Conservation (phyloP, 1,140 invertebrate genomes). For the Aphaenogaster floridana region DNA sequence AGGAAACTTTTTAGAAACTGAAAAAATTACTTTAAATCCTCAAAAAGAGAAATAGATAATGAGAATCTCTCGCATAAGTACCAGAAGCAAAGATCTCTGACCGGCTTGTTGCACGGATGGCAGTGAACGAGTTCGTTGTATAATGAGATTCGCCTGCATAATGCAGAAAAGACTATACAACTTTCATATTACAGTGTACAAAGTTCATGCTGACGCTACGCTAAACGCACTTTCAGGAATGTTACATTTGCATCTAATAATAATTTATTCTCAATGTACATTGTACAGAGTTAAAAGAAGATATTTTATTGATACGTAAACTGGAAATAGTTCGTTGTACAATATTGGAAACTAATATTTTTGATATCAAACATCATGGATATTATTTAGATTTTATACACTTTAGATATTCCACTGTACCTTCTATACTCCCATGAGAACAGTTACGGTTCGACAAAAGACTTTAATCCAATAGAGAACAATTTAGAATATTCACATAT, state of each 20-base stretch:
- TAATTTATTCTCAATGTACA: slow-evolving; percentile 9
- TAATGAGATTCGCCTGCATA: slow-evolving; percentile 53
- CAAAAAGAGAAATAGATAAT: neutral
- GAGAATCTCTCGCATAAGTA: neutral
- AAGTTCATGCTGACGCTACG: slow-evolving; percentile 12
- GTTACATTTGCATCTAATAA: slow-evolving; percentile 28
- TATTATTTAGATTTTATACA: slow-evolving; percentile 8
- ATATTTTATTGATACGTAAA: slow-evolving; percentile 19
- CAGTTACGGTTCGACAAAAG: slow-evolving; percentile 8
- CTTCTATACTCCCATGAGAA: neutral
- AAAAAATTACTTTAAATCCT: neutral
- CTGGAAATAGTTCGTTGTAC: neutral
- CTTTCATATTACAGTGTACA: slow-evolving; percentile 28
- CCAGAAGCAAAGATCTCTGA: neutral
- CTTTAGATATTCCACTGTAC: neutral
- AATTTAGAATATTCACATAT: slow-evolving; percentile 5
- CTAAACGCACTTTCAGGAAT: slow-evolving; percentile 44
- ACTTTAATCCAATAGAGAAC: neutral
- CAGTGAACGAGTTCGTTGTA: slow-evolving; percentile 5
- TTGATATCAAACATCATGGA: neutral
- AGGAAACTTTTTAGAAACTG: neutral
- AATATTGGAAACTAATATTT: slow-evolving; percentile 39
- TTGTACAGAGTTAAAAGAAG: too few relatives aligned
- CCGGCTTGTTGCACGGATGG: neutral
- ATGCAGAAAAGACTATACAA: slow-evolving; percentile 42